phyloP scores from a whole-genome alignment of 2,113 vertebrate genomes.

The Genyomyrus donnyi region DNA sequence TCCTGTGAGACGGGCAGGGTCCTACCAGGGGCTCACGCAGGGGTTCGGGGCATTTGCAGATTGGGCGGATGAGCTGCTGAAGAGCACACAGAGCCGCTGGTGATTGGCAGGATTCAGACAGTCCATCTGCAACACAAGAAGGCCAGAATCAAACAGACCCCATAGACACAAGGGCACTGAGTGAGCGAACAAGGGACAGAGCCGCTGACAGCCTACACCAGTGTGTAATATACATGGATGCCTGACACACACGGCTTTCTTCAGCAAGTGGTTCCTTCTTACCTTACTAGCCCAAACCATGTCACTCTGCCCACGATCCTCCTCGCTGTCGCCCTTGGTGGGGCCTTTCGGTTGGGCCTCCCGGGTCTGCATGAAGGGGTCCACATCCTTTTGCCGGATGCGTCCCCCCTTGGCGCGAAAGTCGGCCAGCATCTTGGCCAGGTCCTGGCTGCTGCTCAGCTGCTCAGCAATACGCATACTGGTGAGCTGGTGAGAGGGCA shows the following conservation, averaged over 20 bases:
- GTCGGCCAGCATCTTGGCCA: slow-evolving; percentile 86
- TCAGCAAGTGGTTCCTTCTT: slow-evolving; percentile 17
- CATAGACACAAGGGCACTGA: not conserved
- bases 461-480: slow-evolving; percentile 79
- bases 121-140: slow-evolving; percentile 69
- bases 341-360: slow-evolving; percentile 56
- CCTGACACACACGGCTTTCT: not conserved
- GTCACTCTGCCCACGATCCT: slow-evolving; percentile 71
- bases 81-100: slow-evolving; percentile 91
- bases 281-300: slow-evolving; percentile 79
- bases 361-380: slow-evolving; percentile 67
- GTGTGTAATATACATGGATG: not conserved
- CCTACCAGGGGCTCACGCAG: slow-evolving; percentile 95
- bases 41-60: slow-evolving; percentile 94
- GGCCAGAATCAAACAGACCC: not conserved
- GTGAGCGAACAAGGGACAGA: not conserved
- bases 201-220: not conserved
- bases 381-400: slow-evolving; percentile 69
- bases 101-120: slow-evolving; percentile 87
- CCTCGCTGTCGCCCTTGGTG: slow-evolving; percentile 68
- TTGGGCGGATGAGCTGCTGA: slow-evolving; percentile 90
- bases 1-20: not conserved
- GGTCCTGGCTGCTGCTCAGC: slow-evolving; percentile 66
- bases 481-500: slow-evolving; percentile 79
- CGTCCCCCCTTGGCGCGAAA: slow-evolving; percentile 88